phyloP scores from a whole-genome alignment of 1,140 invertebrate species.

The Diprion similis region DNA sequence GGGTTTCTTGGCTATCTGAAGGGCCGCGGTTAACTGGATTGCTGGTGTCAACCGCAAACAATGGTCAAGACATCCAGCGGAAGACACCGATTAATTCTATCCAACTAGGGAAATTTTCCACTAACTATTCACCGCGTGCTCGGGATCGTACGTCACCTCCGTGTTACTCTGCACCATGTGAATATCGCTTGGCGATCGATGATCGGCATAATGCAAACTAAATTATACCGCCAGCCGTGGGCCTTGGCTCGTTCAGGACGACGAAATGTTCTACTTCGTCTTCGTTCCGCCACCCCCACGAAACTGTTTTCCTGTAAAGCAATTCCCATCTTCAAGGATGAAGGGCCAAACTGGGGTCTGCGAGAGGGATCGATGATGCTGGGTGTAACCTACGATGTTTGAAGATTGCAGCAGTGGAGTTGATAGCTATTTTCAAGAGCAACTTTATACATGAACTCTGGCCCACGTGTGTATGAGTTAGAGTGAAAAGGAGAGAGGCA shows the following conservation, averaged over 20 bases:
- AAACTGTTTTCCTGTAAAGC: not conserved
- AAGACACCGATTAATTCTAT: not conserved
- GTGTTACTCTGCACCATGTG: constrained; percentile 17
- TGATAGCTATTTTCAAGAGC: not conserved
- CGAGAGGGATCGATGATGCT: not conserved
- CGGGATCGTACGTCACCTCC: not conserved
- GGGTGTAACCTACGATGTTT: not conserved
- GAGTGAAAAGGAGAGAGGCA: too few species aligned
- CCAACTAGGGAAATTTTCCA: not conserved
- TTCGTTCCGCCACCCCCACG: not conserved
- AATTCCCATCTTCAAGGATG: not conserved
- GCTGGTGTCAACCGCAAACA: constrained; percentile 1
- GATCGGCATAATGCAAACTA: constrained; percentile 42
- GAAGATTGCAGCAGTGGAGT: not conserved
- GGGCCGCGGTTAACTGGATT: not conserved
- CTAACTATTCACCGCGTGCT: not conserved
- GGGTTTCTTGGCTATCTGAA: not conserved
- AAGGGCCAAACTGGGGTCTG: not conserved
- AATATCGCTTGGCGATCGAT: constrained; percentile 34
- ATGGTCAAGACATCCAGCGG: not conserved
- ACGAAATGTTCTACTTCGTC: not conserved
- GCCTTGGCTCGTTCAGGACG: not conserved
- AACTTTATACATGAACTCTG: not conserved
- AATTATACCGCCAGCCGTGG: constrained; percentile 27
- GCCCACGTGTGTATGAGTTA: not conserved